These are phyloP conservation scores for Dipus sagitta DNA, from an alignment of 2,797 vertebrate species.

Conservation along the genomic window DNA sequence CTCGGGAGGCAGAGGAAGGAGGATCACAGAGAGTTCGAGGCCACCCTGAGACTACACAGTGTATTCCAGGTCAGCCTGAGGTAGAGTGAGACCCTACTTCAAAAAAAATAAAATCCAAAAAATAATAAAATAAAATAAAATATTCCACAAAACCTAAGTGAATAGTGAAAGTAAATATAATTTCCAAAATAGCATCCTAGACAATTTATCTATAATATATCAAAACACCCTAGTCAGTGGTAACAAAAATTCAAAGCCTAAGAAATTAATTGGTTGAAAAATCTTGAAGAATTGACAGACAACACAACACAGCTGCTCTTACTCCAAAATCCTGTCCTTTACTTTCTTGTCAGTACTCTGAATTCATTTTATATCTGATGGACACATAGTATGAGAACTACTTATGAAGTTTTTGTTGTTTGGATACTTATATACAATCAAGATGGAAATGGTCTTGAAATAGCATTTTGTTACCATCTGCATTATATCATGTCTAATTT, in stretches of 20 bases:
- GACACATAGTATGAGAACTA: not conserved
- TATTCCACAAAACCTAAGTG: not conserved
- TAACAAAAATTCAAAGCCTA: not conserved
- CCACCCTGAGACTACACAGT: too few relatives aligned
- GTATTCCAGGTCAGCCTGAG: too few relatives aligned
- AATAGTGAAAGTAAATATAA: not conserved
- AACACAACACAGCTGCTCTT: not conserved
- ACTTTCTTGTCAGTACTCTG: not conserved
- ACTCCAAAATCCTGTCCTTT: not conserved
- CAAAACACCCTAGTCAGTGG: not conserved
- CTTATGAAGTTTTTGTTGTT: not conserved
- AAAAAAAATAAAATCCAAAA: too few relatives aligned
- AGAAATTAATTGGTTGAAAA: not conserved
- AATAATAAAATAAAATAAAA: constrained; percentile 61
- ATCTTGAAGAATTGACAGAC: not conserved
- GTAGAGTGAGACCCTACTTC: too few relatives aligned
- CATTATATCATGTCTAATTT: not conserved
- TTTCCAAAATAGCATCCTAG: not conserved
- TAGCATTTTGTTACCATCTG: not conserved
- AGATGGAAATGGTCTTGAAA: not conserved
- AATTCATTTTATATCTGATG: not conserved
- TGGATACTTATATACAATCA: not conserved
- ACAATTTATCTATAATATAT: not conserved
- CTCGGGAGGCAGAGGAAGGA: too few relatives aligned
- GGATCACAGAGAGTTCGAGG: too few relatives aligned